Percentiles rank a stretch among this genome's conserved stretches.
phyloP scores from a whole-genome alignment of 2,888 invertebrate species.

The Horisme vitalbata region DNA sequence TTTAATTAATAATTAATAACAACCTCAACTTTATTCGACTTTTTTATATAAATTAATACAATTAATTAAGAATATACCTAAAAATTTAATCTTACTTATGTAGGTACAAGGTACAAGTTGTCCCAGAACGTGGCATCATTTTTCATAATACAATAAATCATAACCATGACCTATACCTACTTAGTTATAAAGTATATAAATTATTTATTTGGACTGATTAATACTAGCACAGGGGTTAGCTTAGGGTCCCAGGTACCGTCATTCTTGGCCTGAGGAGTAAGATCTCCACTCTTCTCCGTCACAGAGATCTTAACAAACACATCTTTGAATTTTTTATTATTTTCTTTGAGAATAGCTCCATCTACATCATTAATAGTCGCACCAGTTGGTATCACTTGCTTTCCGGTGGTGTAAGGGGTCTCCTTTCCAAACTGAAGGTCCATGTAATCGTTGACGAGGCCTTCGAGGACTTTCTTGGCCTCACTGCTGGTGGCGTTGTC shows the following conservation, averaged over 20 bases:
- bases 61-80: no score
- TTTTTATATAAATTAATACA: no score
- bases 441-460: constrained; percentile 70
- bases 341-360: constrained; percentile 46
- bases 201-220: constrained; percentile 56
- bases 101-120: no score
- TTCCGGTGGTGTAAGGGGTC: constrained; percentile 71
- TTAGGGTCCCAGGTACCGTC: constrained; percentile 68
- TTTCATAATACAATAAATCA: no score
- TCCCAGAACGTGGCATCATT: no score
- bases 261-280: constrained; percentile 54
- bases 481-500: constrained; percentile 49
- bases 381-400: constrained; percentile 59
- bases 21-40: no score
- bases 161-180: no score
- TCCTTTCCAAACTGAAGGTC: constrained; percentile 65
- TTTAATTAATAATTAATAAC: no score
- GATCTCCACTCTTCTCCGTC: constrained; percentile 58
- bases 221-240: constrained; percentile 61
- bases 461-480: constrained; percentile 62
- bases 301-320: constrained; percentile 61
- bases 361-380: constrained; percentile 58
- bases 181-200: neutral
- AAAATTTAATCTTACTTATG: no score
- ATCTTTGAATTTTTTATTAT: constrained; percentile 55